These are phyloP conservation scores for Drosophila mimetica DNA, from an alignment of 2,888 invertebrate species.

Conservation along the genomic window DNA sequence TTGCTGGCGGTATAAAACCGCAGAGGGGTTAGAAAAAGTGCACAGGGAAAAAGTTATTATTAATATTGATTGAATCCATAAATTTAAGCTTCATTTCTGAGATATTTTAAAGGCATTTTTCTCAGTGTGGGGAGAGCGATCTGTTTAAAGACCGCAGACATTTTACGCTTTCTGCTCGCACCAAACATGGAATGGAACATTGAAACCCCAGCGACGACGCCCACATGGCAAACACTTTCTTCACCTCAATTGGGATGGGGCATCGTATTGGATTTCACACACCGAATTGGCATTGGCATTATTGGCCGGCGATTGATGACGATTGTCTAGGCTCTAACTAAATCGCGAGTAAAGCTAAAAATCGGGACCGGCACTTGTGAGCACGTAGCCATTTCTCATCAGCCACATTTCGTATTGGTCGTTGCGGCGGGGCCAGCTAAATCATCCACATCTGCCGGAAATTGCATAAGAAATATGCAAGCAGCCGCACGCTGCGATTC, in stretches of 20 bases:
- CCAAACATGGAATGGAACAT: slow-evolving; percentile 9
- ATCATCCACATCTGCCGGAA: slow-evolving; percentile 80
- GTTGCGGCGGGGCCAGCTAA: slow-evolving; percentile 59
- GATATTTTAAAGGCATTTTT: slow-evolving; percentile 1
- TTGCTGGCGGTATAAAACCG: slow-evolving; percentile 15
- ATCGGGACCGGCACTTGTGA: slow-evolving; percentile 21
- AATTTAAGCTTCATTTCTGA: no score
- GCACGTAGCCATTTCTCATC: slow-evolving; percentile 75
- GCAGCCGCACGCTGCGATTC: slow-evolving; percentile 56
- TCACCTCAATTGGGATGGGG: slow-evolving; percentile 27
- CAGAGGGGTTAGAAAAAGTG: not conserved
- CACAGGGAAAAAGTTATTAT: not conserved
- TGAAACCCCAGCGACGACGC: slow-evolving; percentile 13
- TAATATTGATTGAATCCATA: no score
- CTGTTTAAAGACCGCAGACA: slow-evolving; percentile 14
- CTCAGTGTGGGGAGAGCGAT: not conserved
- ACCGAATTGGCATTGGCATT: slow-evolving; percentile 10
- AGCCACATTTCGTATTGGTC: slow-evolving; percentile 31
- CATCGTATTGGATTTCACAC: slow-evolving; percentile 19
- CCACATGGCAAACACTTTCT: slow-evolving; percentile 58
- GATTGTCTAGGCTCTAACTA: slow-evolving; percentile 9
- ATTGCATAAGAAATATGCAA: slow-evolving; percentile 76
- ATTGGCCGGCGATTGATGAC: slow-evolving; percentile 30
- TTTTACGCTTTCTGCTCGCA: slow-evolving; percentile 62
- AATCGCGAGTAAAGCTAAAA: not conserved